These are phyloP conservation scores for Cepaea nemoralis DNA, from an alignment of 1,140 invertebrate genomes.

Conservation along the genomic window DNA sequence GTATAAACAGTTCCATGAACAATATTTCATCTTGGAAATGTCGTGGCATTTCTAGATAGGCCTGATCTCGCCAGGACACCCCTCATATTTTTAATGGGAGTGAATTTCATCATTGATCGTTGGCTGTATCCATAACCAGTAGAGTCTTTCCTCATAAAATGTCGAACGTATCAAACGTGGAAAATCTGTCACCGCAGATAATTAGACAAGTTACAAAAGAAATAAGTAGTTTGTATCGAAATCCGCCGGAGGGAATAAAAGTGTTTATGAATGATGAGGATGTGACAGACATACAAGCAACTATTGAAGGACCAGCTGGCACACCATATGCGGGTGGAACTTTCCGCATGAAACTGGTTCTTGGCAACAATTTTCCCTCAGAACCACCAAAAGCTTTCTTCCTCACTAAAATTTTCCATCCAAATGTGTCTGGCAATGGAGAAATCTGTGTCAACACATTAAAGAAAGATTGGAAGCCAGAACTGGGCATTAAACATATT, in stretches of 20 bases:
- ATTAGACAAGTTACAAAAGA: constrained; percentile 87
- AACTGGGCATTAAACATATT: constrained; percentile 96
- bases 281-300: constrained; percentile 91
- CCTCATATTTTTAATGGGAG: no score
- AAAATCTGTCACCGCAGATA: constrained; percentile 93
- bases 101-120: no score
- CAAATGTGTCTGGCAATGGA: constrained; percentile 93
- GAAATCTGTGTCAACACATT: constrained; percentile 98
- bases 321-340: constrained; percentile 72
- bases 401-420: constrained; percentile 97
- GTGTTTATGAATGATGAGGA: constrained; percentile 90
- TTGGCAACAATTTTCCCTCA: constrained; percentile 93
- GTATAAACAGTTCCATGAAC: no score
- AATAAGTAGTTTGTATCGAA: constrained; percentile 81
- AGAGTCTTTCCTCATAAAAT: no score
- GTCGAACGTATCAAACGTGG: constrained; percentile 84
- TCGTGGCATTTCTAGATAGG: no score
- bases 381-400: constrained; percentile 95
- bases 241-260: constrained; percentile 90
- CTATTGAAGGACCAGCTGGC: constrained; percentile 84
- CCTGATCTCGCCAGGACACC: no score
- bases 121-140: no score
- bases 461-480: constrained; percentile 95
- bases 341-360: constrained; percentile 87
- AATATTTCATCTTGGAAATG: no score